These are phyloP conservation scores for Cichladusa arquata DNA, from an alignment of 2,113 vertebrate genomes.

Conservation along the genomic window DNA sequence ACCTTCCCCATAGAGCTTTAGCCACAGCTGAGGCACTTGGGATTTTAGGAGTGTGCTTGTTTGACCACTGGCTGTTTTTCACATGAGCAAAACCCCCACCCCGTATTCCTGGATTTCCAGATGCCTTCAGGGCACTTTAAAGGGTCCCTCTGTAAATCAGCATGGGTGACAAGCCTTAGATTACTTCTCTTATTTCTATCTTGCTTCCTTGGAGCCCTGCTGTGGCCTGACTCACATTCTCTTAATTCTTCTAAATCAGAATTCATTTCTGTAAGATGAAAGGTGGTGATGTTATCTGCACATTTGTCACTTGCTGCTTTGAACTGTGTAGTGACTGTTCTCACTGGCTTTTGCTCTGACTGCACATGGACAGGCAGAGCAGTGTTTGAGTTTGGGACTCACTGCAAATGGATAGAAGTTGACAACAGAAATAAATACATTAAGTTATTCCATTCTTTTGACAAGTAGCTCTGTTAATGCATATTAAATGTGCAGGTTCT, in stretches of 20 bases:
- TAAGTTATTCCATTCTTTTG: background rate
- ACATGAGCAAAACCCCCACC: background rate
- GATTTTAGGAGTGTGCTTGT: background rate
- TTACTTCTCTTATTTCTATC: background rate
- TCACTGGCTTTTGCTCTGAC: background rate
- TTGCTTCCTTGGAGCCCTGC: background rate
- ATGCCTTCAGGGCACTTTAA: background rate
- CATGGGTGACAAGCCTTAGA: fast-evolving
- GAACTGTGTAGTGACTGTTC: background rate
- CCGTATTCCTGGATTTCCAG: background rate
- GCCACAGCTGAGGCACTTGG: fast-evolving
- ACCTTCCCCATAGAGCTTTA: background rate
- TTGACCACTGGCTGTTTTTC: background rate
- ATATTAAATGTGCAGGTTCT: background rate
- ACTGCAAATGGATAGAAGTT: background rate
- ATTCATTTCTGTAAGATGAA: background rate
- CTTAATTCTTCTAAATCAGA: background rate
- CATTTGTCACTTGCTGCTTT: background rate
- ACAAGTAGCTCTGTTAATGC: background rate
- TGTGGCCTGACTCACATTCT: background rate
- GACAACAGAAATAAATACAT: background rate
- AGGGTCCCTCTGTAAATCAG: background rate
- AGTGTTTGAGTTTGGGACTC: background rate
- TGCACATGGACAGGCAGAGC: background rate
- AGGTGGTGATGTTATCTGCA: background rate